Evolutionary conservation across 2,888 invertebrate genomes (phyloP).

Genomic region (Galerucella calmariensis): DNA sequence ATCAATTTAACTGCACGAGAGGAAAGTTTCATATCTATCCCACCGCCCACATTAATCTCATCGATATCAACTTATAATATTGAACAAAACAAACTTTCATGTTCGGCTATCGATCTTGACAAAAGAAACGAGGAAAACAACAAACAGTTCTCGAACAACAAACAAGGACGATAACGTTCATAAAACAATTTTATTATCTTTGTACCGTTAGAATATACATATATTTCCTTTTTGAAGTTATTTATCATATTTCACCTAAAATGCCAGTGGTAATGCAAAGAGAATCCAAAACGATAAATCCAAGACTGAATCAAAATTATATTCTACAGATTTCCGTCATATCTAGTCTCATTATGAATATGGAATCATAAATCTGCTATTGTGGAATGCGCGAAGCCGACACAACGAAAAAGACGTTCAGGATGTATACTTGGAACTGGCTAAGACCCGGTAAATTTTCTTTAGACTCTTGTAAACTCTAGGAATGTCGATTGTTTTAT

Average conservation of each 20-base stretch:
- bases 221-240: slow-evolving; percentile 39
- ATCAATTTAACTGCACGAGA: too few species aligned
- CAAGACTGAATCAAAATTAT: slow-evolving; percentile 47
- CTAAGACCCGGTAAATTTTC: neutral
- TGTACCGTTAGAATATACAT: slow-evolving; percentile 42
- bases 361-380: slow-evolving; percentile 56
- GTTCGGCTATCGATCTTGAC: slow-evolving; percentile 12
- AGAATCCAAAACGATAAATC: slow-evolving; percentile 47
- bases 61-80: slow-evolving; percentile 1
- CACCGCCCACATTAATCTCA: neutral
- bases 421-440: slow-evolving; percentile 23
- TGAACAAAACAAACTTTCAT: slow-evolving; percentile 10
- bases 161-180: slow-evolving; percentile 12
- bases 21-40: neutral
- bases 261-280: slow-evolving; percentile 41
- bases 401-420: slow-evolving; percentile 28
- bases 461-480: too few species aligned
- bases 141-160: slow-evolving; percentile 9
- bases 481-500: too few species aligned
- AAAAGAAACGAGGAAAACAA: slow-evolving; percentile 4
- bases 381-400: slow-evolving; percentile 49
- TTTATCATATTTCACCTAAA: slow-evolving; percentile 47
- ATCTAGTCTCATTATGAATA: slow-evolving; percentile 58
- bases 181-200: slow-evolving; percentile 38
- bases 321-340: slow-evolving; percentile 57